Conservation (phyloP, 2,888 invertebrate genomes). For the Dryobota labecula region DNA sequence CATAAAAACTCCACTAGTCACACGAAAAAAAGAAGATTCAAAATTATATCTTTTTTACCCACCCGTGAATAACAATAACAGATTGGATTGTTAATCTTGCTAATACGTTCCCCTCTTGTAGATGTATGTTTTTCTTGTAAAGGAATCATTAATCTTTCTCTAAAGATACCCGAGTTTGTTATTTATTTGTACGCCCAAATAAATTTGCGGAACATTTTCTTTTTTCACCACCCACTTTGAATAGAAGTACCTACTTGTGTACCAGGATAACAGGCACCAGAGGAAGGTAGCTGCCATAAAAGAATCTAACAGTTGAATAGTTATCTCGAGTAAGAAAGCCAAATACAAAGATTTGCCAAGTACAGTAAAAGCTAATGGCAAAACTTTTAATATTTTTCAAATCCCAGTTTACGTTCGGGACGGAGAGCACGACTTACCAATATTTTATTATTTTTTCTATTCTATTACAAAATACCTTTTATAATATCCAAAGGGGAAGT, state of each 20-base stretch:
- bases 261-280: conserved; percentile 17
- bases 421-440: conserved; percentile 2
- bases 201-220: background rate
- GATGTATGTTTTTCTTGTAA: conserved; percentile 11
- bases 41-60: too few relatives aligned
- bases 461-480: conserved; percentile 36
- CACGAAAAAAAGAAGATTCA: too few relatives aligned
- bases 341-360: conserved; percentile 30
- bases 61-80: background rate
- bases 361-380: conserved; percentile 33
- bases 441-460: conserved; percentile 27
- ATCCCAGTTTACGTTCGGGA: conserved; percentile 5
- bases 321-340: conserved; percentile 27
- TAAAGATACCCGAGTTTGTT: too few relatives aligned
- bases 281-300: background rate
- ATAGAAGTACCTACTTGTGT: background rate
- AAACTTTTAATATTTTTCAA: conserved; percentile 44
- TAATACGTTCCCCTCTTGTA: conserved; percentile 1
- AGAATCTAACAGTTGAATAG: background rate
- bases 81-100: conserved; percentile 25
- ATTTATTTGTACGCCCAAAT: too few relatives aligned
- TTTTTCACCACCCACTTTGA: background rate
- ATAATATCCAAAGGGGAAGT: background rate
- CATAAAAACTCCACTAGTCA: too few relatives aligned
- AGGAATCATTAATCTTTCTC: conserved; percentile 15